A percentile compares a stretch with the other conserved stretches of the same genome.
These are phyloP conservation scores for Trachemys scripta DNA, from an alignment of 2,113 vertebrate genomes.

Conservation along the genomic window DNA sequence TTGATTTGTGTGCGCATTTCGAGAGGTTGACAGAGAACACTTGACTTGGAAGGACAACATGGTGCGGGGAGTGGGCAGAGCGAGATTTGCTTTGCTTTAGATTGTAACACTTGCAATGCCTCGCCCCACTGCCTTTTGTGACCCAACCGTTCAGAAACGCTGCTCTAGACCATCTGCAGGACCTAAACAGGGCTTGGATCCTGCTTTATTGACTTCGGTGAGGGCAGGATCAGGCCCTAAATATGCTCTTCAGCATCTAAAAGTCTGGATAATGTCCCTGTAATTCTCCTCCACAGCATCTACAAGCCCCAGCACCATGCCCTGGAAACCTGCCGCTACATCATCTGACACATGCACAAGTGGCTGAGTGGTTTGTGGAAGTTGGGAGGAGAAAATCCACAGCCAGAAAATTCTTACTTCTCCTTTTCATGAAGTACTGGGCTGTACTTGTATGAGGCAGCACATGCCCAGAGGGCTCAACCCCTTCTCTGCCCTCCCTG, in stretches of 20 bases:
- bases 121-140: background rate
- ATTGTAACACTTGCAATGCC: background rate
- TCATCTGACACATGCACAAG: accelerated
- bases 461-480: background rate
- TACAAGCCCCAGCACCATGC: background rate
- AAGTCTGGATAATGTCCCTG: accelerated
- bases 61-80: background rate
- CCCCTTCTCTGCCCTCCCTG: background rate
- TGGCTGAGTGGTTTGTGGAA: background rate
- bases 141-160: background rate
- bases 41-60: background rate
- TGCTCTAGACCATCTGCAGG: background rate
- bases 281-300: background rate
- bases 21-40: background rate
- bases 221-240: background rate
- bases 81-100: background rate
- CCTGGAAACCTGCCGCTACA: background rate
- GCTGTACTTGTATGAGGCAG: background rate
- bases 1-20: background rate
- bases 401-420: background rate
- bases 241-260: background rate
- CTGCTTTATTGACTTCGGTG: background rate
- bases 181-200: background rate
- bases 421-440: background rate
- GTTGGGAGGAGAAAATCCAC: constrained; percentile 2